Percentiles rank a stretch among this genome's conserved stretches.
These are phyloP conservation scores for Neosalanx taihuensis DNA, from an alignment of 2,797 vertebrate species.

Conservation along the genomic window DNA sequence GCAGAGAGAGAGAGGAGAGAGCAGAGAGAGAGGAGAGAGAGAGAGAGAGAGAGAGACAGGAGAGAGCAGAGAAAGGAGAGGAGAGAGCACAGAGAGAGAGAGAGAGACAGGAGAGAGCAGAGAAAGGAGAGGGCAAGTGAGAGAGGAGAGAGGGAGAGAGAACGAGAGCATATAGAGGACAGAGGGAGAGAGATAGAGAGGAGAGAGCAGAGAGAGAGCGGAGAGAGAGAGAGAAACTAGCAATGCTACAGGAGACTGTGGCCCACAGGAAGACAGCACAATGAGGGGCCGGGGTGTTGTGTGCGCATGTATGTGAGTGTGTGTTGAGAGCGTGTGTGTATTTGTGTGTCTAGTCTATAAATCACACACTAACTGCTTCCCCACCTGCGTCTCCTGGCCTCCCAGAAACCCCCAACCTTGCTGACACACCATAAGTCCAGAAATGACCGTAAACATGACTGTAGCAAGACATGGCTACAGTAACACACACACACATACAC, in stretches of 20 bases:
- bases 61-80: neutral
- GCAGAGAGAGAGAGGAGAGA: too few species aligned
- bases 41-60: too few species aligned
- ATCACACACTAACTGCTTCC: conserved; percentile 67
- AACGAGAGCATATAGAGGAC: too few species aligned
- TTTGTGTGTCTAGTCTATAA: conserved; percentile 46
- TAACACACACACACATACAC: neutral
- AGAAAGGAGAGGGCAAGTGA: neutral
- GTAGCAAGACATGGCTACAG: neutral
- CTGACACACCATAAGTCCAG: neutral
- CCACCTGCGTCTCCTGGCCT: conserved; percentile 70
- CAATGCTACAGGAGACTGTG: conserved; percentile 55
- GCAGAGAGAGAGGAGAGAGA: neutral
- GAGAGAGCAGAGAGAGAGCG: neutral
- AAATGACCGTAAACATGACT: neutral
- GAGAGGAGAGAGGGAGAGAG: too few species aligned
- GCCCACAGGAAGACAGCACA: conserved; percentile 32
- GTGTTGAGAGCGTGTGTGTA: too few species aligned
- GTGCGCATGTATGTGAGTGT: too few species aligned
- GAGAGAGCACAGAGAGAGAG: neutral
- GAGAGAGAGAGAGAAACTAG: neutral
- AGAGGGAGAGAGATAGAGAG: neutral
- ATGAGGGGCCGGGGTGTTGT: neutral
- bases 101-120: neutral
- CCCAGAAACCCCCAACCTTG: conserved; percentile 55